Evolutionary conservation across 2,113 vertebrate genomes (phyloP), one percentile per base, ranked within the genome.

Genomic region (Rhynchomys soricoides): DNA sequence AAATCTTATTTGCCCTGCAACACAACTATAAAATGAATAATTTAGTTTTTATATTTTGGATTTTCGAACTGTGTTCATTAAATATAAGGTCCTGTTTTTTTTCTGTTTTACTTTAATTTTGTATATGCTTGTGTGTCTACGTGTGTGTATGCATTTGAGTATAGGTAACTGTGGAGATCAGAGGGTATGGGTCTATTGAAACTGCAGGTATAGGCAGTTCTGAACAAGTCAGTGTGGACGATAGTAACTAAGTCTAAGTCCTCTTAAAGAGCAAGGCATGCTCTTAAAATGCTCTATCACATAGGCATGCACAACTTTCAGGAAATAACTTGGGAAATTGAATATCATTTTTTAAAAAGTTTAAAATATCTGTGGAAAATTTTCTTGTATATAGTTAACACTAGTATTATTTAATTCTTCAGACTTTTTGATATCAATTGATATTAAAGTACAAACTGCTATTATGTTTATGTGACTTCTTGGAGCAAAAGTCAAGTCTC

Each of bases 401-500:
- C 19, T 71, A 26, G 66, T 2, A 59, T 88, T 26, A 71, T 37
- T 82, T 86, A 91, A 86, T 96, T 85, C 0, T 94, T 82, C 7
- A 29, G n/a, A 43, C 11, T 43, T 62, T 81, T 70, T 19, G 82
- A 5, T 64, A 26, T 89, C 74, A 68, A 75, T 64, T 95, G 24
- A 45, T 77, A 88, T 85, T 66, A 7, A 4, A 31, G 0, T 45
- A 55, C 21, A 64, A 13, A 11, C 7, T 77, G 0, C 19, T 81
- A 0, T 52, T 45, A 3, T 1, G 1, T 88, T 26, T 73, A 24
- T 48, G 34, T 81, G 64, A 93, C 16, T 89, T 87, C 16, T 81
- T 86, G 64, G 3, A 94, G 75, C 50, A 40, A 97, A 95, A 95
- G 79, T n/a, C 7, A 66, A 79, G 83, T 62, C 16, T 74, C 48